These are phyloP conservation scores for Drosophila malerkotliana DNA, from an alignment of 1,140 invertebrate species.

Conservation along the genomic window DNA sequence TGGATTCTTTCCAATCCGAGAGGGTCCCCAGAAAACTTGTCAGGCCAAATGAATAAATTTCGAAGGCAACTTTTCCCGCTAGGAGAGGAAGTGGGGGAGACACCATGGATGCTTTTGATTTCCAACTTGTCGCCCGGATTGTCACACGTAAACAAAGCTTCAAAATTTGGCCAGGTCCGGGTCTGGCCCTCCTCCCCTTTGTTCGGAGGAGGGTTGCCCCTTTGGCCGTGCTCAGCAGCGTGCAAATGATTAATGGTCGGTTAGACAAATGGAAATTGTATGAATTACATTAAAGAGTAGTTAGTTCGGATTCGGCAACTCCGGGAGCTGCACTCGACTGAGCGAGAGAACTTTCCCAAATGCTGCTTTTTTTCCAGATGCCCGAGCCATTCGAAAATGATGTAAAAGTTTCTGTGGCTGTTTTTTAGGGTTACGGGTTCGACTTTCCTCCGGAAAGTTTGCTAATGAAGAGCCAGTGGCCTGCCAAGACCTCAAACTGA, in stretches of 20 bases:
- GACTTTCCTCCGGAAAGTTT: conserved; percentile 16
- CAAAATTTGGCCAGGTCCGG: conserved; percentile 58
- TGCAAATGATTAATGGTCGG: conserved; percentile 77
- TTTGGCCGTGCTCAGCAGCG: conserved; percentile 66
- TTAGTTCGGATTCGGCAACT: conserved; percentile 64
- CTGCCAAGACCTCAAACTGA: conserved; percentile 39
- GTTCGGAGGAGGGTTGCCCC: conserved; percentile 10
- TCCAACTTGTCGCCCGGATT: conserved; percentile 77
- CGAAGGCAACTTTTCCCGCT: conserved; percentile 26
- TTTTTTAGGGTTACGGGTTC: neutral
- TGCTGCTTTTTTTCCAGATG: conserved; percentile 19
- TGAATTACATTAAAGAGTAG: conserved; percentile 82
- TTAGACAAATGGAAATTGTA: conserved; percentile 81
- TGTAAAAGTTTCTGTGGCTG: conserved; percentile 49
- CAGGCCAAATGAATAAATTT: conserved; percentile 76
- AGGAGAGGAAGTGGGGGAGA: neutral
- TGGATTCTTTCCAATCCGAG: conserved; percentile 38
- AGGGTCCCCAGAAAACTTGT: conserved; percentile 46
- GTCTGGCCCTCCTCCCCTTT: conserved; percentile 11
- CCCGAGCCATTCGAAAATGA: conserved; percentile 37
- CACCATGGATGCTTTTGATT: conserved; percentile 57
- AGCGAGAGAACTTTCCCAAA: conserved; percentile 48
- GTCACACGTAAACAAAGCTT: conserved; percentile 80
- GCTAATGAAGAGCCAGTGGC: conserved; percentile 42
- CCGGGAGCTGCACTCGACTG: conserved; percentile 21